A percentile compares a stretch with the other conserved stretches of the same genome.
Conservation (phyloP, 2,113 vertebrate genomes). For the Suncus etruscus region DNA sequence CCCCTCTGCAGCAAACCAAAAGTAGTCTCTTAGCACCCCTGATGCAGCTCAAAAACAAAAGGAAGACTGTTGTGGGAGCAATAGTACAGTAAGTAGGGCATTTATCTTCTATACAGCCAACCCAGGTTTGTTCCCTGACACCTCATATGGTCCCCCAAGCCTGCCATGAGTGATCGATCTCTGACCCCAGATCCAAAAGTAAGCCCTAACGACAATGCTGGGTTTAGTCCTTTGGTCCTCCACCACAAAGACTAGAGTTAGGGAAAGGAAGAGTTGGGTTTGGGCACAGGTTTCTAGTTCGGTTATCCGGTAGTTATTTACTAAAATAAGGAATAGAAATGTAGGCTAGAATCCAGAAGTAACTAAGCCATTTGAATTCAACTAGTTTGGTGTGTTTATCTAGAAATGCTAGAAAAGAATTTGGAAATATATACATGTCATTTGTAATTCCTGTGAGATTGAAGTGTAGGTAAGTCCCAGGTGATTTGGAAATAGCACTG, state of each 20-base stretch:
- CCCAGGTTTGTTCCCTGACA: too few species aligned
- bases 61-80: too few species aligned
- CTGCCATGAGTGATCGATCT: too few species aligned
- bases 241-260: background rate
- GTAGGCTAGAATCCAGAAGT: background rate
- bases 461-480: background rate
- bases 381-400: background rate
- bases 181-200: too few species aligned
- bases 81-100: too few species aligned
- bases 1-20: too few species aligned
- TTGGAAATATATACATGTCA: background rate
- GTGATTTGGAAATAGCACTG: background rate
- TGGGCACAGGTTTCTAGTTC: conserved; percentile 15
- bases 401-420: background rate
- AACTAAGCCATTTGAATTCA: background rate
- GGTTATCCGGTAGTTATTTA: background rate
- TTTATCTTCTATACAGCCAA: too few species aligned
- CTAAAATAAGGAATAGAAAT: background rate
- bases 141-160: too few species aligned
- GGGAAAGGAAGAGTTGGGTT: background rate
- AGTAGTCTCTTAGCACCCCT: too few species aligned
- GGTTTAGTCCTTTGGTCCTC: too few species aligned
- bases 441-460: background rate
- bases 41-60: too few species aligned
- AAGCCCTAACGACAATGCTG: too few species aligned